Evolutionary conservation across 1,140 invertebrate genomes (phyloP).

Genomic region (Cydia strobilella): DNA sequence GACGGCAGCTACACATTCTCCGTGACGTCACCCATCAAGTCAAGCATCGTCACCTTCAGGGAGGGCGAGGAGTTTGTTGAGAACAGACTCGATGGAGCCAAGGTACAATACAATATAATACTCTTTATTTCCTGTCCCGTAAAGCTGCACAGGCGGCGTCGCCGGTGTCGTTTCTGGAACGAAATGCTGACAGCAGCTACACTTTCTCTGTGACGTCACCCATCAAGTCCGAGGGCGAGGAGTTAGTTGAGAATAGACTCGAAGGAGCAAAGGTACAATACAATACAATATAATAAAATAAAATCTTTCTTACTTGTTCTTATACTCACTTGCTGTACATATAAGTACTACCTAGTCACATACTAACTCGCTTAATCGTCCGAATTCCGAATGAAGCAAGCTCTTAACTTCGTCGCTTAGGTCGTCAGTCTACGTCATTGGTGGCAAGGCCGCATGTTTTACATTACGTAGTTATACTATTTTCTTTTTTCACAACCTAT

Average conservation of each 20-base stretch:
- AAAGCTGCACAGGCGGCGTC: constrained; percentile 84
- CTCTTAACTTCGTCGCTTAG: neutral
- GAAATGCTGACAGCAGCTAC: constrained; percentile 80
- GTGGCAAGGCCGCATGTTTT: no score
- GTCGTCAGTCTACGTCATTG: neutral
- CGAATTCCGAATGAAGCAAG: neutral
- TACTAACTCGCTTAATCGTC: neutral
- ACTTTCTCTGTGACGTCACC: constrained; percentile 86
- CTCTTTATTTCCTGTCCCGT: constrained; percentile 75
- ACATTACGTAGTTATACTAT: no score
- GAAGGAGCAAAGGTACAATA: neutral
- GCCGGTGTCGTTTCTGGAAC: constrained; percentile 83
- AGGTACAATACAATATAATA: neutral
- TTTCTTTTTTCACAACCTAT: no score
- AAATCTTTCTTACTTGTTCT: neutral
- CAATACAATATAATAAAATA: no score
- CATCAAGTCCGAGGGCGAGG: constrained; percentile 87
- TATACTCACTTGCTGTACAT: neutral
- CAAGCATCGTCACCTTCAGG: constrained; percentile 85
- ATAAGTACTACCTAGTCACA: neutral
- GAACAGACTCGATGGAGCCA: constrained; percentile 66
- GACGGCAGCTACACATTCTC: constrained; percentile 83
- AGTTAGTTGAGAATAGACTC: constrained; percentile 86
- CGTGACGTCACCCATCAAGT: constrained; percentile 88
- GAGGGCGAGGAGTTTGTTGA: constrained; percentile 88